phyloP scores from a whole-genome alignment of 2,113 vertebrate genomes.

The Saccopteryx leptura region DNA sequence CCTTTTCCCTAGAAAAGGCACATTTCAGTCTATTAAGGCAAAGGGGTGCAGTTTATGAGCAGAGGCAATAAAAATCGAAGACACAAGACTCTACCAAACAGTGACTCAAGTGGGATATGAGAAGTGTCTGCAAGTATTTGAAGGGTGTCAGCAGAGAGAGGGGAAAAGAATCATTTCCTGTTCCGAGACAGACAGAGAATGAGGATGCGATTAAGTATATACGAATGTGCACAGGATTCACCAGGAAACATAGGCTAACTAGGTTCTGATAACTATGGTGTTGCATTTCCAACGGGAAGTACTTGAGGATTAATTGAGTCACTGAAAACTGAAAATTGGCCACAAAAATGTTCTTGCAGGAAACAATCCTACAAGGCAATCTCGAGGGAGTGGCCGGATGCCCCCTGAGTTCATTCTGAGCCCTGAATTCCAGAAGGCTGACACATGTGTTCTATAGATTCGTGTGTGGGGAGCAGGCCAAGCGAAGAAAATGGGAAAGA shows the following conservation, averaged over 20 bases:
- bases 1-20: slow-evolving; percentile 65
- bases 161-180: slow-evolving; percentile 73
- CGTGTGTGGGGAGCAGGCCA: not conserved
- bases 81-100: slow-evolving; percentile 45
- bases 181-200: slow-evolving; percentile 55
- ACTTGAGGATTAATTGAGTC: slow-evolving; percentile 71
- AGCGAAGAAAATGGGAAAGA: not conserved
- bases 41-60: slow-evolving; percentile 72
- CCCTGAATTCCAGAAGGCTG: slow-evolving; percentile 68
- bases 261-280: slow-evolving; percentile 52
- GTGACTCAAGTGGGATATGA: slow-evolving; percentile 83
- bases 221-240: slow-evolving; percentile 67
- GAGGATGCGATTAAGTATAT: slow-evolving; percentile 64
- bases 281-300: slow-evolving; percentile 69
- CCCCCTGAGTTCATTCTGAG: not conserved
- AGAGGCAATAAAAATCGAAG: slow-evolving; percentile 77
- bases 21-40: slow-evolving; percentile 58
- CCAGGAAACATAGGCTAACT: slow-evolving; percentile 59
- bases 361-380: slow-evolving; percentile 40
- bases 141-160: slow-evolving; percentile 67
- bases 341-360: slow-evolving; percentile 54
- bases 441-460: slow-evolving; percentile 54
- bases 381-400: not conserved
- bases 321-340: slow-evolving; percentile 58
- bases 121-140: slow-evolving; percentile 72